These are phyloP conservation scores for Saturnia japonica DNA, from an alignment of 2,888 invertebrate species.

Conservation along the genomic window DNA sequence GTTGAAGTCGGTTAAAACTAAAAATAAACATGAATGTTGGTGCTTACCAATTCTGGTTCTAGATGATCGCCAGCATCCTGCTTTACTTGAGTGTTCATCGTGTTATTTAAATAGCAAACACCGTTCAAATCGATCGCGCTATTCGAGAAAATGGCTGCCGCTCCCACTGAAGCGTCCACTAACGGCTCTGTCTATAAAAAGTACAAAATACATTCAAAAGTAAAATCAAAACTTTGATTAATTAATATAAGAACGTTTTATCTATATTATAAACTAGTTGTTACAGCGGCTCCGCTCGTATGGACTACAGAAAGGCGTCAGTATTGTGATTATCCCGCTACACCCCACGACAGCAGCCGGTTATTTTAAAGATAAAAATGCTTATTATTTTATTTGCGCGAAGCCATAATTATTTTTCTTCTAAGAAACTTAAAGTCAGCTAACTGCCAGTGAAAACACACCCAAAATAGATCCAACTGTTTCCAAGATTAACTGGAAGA, in stretches of 20 bases:
- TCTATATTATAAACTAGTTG: background rate
- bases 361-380: too few species aligned
- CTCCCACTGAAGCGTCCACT: slow-evolving; percentile 84
- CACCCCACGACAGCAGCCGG: too few species aligned
- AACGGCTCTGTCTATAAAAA: slow-evolving; percentile 60
- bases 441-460: too few species aligned
- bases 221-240: background rate
- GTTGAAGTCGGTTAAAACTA: too few species aligned
- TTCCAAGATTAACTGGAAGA: too few species aligned
- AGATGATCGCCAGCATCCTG: slow-evolving; percentile 65
- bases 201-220: background rate
- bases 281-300: background rate
- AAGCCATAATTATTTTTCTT: too few species aligned
- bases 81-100: slow-evolving; percentile 76
- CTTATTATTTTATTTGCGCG: too few species aligned
- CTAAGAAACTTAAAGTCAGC: too few species aligned
- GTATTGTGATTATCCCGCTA: too few species aligned
- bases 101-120: slow-evolving; percentile 91
- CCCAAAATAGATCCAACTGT: too few species aligned
- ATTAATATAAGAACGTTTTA: background rate
- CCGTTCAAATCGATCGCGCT: slow-evolving; percentile 92
- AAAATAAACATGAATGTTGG: background rate
- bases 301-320: too few species aligned
- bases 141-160: slow-evolving; percentile 91
- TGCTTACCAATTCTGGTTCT: slow-evolving; percentile 63